Base-by-base conservation (phyloP, 2,113 vertebrate genomes). In the Oncorhynchus mykiss region DNA sequence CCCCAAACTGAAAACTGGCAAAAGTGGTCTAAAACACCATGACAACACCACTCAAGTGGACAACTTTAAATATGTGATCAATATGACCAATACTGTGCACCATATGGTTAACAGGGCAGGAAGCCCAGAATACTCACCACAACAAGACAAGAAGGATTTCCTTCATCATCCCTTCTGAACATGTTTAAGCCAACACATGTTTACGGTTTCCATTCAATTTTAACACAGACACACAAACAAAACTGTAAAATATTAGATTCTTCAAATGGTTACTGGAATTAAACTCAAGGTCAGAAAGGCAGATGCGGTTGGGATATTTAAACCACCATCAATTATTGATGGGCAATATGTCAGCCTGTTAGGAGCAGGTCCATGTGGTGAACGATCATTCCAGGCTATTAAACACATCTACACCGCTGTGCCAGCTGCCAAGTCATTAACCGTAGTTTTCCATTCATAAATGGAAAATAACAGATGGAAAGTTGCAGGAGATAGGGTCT, bases 1-100 rank as follows among this genome's bases (percentile, higher is more conserved):
- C 39, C 39, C 51, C 72, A 2, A 75, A 13, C 13, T 13, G 16
- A 22, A 75, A 11, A 69, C 76, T 80, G 81, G 45, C 74, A 60
- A 73, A 54, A 62, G 72, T 73, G 80, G 68, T 80, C 68, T 27
- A 16, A 81, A 54, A 86, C 74, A 75, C 78, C 4, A 67, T 13
- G 48, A 75, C 77, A 16, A 8, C 39, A 31, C 18, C n/a, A 1
- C 59, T 72, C 27, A 4, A 54, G 1, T 24, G 14, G 71, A 73
- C 6, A 71, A 24, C 75, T 57, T 31, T 80, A 80, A 80, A 84
- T 64, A 80, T 45, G 85, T 64, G 87, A 92, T 92, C 90, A 90
- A 90, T 90, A 88, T 91, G 88, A 91, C 91, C 91, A 84, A 85
- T 77, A 83, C 71, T 80, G 81, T 81, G 72, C 78, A 83, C 74